Evolutionary conservation across 2,797 vertebrate genomes (phyloP), one percentile per base, ranked within the genome.

Genomic region (Sardinella longiceps): DNA sequence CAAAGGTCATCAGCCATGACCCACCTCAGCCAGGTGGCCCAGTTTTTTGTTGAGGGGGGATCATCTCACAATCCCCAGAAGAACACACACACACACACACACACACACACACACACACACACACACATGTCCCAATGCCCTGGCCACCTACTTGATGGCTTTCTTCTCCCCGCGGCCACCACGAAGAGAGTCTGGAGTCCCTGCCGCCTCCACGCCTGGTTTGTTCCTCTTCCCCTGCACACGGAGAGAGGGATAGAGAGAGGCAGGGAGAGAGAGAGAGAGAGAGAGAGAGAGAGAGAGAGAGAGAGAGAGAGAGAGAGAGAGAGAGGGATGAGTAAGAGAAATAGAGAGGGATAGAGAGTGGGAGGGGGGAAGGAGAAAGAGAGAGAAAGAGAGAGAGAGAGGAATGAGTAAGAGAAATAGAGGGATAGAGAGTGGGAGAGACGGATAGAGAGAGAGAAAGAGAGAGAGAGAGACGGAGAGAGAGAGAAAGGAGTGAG

Each of bases 71-170:
- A 25, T 12, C 60, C n/a, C 60, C 7, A 28, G 28, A 25, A 63
- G 7, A 63, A 12, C 56, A n/a, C 56, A 66, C 60, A 66, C 25
- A 66, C 25, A 66, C 60, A 30, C 33, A 37, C 66, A 39, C 66
- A 74, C 66, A 74, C 66, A 37, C 60, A 63, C 25, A 63, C 25
- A 70, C 63, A 70, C 63, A 33, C 63, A 70, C 63, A 15, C n/a
- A n/a, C n/a, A n/a, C n/a, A n/a, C 30, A 30, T 37, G 14, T 37
- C 14, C 51, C 66, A 37, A 10, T 74, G 66, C 66, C 87, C 88
- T 87, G 86, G 90, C 85, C 93, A 95, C 95, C 94, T 95, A 96
- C 95, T 96, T 96, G 94, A 96, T 96, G 93, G 95, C 95, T 96
- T 96, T 96, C 94, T 96, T 96, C 95, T 96, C 95, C 92, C 95